phyloP scores from a whole-genome alignment of 2,888 invertebrate genomes.

The Danaus chrysippus region DNA sequence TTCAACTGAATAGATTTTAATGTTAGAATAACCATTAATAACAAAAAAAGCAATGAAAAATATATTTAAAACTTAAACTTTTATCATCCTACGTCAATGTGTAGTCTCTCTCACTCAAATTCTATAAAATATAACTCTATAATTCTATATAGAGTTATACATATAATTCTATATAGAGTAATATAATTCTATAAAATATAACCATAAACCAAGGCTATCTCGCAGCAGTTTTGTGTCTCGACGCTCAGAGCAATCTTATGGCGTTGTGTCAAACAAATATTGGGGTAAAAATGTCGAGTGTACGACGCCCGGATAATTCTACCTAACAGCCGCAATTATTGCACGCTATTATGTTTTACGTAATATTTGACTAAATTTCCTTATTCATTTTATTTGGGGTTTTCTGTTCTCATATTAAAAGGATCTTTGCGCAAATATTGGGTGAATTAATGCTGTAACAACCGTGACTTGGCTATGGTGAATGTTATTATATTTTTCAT shows the following conservation, averaged over 20 bases:
- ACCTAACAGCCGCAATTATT: constrained; percentile 5
- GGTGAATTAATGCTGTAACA: too few relatives aligned
- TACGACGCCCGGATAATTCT: constrained; percentile 5
- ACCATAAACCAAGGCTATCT: constrained; percentile 2
- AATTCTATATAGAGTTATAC: too few relatives aligned
- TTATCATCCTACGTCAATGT: too few relatives aligned
- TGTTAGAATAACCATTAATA: too few relatives aligned
- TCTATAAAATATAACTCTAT: background rate
- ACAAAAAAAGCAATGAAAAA: too few relatives aligned
- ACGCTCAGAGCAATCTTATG: constrained; percentile 9
- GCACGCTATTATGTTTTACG: constrained; percentile 1
- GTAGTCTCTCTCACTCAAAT: too few relatives aligned
- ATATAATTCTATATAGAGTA: too few relatives aligned
- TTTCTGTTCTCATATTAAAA: background rate
- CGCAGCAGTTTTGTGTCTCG: constrained; percentile 1
- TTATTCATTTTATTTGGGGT: background rate
- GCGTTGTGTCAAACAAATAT: background rate
- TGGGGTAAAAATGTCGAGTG: constrained; percentile 1
- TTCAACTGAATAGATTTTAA: too few relatives aligned
- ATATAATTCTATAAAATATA: background rate
- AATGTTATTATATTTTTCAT: too few relatives aligned
- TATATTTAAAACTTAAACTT: too few relatives aligned
- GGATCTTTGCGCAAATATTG: too few relatives aligned
- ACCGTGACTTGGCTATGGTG: too few relatives aligned
- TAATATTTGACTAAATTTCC: background rate